Evolutionary conservation across 2,888 invertebrate genomes (phyloP).

Genomic region (Drosophila ezoana): DNA sequence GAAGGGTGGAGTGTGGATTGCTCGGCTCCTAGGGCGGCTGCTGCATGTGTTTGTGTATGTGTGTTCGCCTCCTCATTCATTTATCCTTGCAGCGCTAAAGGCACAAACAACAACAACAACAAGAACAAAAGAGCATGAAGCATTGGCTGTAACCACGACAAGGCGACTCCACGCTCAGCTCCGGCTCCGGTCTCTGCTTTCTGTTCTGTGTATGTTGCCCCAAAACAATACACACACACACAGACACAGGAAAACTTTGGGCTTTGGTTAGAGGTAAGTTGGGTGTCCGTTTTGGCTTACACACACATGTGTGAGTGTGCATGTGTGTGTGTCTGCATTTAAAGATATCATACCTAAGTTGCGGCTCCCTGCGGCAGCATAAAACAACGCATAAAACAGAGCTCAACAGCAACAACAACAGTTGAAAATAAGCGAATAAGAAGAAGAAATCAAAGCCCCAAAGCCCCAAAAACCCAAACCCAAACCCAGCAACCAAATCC

Average conservation of each 20-base stretch:
- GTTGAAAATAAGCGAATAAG: slow-evolving; percentile 25
- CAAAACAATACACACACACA: slow-evolving; percentile 55
- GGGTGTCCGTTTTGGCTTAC: slow-evolving; percentile 73
- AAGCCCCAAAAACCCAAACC: slow-evolving; percentile 18
- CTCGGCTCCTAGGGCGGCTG: slow-evolving; percentile 50
- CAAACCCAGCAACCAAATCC: slow-evolving; percentile 37
- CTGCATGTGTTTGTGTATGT: slow-evolving; percentile 37
- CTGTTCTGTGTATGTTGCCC: slow-evolving; percentile 50
- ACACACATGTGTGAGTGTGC: slow-evolving; percentile 23
- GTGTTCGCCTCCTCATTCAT: slow-evolving; percentile 75
- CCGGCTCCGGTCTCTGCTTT: slow-evolving; percentile 33
- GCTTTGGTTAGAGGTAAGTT: slow-evolving; percentile 45
- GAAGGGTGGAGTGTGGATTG: slow-evolving; percentile 19
- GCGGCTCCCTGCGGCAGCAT: slow-evolving; percentile 65
- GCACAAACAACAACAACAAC: slow-evolving; percentile 59
- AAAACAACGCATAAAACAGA: slow-evolving; percentile 67
- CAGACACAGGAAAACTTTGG: slow-evolving; percentile 45
- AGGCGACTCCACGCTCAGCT: slow-evolving; percentile 55
- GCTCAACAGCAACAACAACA: slow-evolving; percentile 27
- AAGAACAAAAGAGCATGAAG: slow-evolving; percentile 75
- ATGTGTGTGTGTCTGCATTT: slow-evolving; percentile 68
- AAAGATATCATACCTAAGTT: slow-evolving; percentile 80
- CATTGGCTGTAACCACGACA: slow-evolving; percentile 73
- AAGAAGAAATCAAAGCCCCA: slow-evolving; percentile 42
- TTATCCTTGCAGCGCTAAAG: slow-evolving; percentile 75